phyloP scores from a whole-genome alignment of 2,113 vertebrate genomes.

The Pseudopipra pipra region DNA sequence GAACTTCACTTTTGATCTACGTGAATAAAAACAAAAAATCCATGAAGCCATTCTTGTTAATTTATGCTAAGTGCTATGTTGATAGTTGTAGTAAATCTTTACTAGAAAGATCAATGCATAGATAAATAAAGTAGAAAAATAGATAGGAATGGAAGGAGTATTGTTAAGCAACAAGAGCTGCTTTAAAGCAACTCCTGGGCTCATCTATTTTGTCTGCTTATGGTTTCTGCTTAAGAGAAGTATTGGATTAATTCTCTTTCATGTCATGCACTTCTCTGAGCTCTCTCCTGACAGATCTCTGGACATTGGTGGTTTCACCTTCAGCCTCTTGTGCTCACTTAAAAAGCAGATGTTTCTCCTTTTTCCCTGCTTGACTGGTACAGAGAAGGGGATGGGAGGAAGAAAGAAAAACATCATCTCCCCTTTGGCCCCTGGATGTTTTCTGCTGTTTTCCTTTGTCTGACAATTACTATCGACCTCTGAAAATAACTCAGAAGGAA shows the following conservation, averaged over 20 bases:
- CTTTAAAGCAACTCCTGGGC: background rate
- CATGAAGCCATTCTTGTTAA: constrained; percentile 31
- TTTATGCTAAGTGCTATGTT: constrained; percentile 32
- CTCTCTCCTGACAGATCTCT: background rate
- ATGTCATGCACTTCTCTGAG: background rate
- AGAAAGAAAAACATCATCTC: background rate
- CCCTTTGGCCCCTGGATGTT: background rate
- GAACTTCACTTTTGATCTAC: constrained; percentile 15
- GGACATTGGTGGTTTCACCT: background rate
- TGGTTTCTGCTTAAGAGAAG: background rate
- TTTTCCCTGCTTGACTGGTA: background rate
- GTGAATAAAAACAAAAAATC: background rate
- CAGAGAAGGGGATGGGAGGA: background rate
- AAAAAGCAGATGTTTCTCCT: background rate
- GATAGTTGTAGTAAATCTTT: constrained; percentile 44
- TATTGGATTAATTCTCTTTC: background rate
- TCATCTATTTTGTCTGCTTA: background rate
- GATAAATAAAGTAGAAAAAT: constrained; percentile 12
- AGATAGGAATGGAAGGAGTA: background rate
- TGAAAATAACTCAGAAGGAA: background rate
- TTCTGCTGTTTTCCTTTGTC: background rate
- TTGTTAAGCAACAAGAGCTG: background rate
- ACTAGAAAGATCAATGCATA: background rate
- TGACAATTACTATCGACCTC: background rate
- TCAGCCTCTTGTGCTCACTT: background rate